Percentiles rank a stretch among this genome's conserved stretches.
phyloP scores from a whole-genome alignment of 2,888 invertebrate genomes.

The Helicoverpa assulta region DNA sequence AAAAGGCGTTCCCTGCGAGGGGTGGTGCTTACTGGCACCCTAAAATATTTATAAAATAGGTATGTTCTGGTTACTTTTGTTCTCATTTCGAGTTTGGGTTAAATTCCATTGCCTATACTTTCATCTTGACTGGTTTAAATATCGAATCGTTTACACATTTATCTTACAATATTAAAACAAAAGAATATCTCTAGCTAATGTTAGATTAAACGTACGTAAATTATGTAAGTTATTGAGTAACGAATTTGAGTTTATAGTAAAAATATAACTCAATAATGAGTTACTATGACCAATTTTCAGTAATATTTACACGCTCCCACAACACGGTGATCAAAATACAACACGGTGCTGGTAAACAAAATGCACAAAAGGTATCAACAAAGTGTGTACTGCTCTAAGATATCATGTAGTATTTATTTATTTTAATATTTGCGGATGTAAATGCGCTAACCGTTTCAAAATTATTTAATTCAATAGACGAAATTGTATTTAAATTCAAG shows the following conservation, averaged over 20 bases:
- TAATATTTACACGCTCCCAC: too few species aligned
- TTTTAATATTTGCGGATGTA: too few species aligned
- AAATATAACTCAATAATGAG: too few species aligned
- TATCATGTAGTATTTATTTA: too few species aligned
- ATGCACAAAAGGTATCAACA: too few species aligned
- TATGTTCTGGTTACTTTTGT: conserved; percentile 14
- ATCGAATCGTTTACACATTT: background rate
- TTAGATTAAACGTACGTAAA: too few species aligned
- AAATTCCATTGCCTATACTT: background rate
- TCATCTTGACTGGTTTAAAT: background rate
- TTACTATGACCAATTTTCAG: too few species aligned
- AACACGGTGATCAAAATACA: too few species aligned
- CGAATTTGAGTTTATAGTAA: too few species aligned
- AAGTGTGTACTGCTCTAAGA: too few species aligned
- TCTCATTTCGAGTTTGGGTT: background rate
- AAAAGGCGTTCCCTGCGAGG: conserved; percentile 76
- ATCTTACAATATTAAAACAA: background rate
- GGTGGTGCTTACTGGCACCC: conserved; percentile 75
- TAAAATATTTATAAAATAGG: conserved; percentile 56
- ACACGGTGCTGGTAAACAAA: too few species aligned
- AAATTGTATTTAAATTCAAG: background rate
- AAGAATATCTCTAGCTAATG: background rate
- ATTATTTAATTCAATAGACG: background rate
- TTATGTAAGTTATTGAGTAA: too few species aligned
- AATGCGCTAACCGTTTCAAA: background rate